phyloP scores from a whole-genome alignment of 2,113 vertebrate species.

The Lutjanus erythropterus region DNA sequence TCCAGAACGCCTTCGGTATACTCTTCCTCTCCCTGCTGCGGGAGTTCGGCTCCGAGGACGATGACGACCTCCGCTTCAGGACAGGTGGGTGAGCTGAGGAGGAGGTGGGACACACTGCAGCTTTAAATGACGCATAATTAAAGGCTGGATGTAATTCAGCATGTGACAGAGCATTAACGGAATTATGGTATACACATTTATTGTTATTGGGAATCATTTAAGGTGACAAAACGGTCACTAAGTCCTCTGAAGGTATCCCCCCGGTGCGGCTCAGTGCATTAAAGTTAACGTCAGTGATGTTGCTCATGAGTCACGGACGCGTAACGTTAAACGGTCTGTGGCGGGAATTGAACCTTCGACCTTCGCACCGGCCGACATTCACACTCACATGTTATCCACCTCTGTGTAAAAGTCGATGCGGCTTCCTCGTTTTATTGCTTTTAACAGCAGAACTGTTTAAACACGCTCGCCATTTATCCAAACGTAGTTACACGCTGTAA shows the following conservation, averaged over 20 bases:
- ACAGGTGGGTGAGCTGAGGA: slow-evolving; percentile 86
- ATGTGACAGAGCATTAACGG: no score
- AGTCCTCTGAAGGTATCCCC: no score
- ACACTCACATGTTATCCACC: neutral
- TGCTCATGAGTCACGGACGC: neutral
- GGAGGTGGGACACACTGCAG: neutral
- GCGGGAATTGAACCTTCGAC: neutral
- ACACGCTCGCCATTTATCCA: no score
- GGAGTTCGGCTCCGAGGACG: slow-evolving; percentile 86
- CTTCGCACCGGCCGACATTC: neutral
- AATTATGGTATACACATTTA: no score
- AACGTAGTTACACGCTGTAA: neutral
- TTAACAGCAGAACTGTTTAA: no score
- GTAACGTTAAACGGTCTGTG: neutral
- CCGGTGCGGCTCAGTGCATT: neutral
- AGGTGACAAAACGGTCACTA: no score
- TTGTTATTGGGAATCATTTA: no score
- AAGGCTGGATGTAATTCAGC: neutral
- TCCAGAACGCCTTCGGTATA: slow-evolving; percentile 96
- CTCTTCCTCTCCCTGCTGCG: slow-evolving; percentile 90
- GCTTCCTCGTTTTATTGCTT: no score
- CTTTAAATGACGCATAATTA: neutral
- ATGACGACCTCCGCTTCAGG: slow-evolving; percentile 88
- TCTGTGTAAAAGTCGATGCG: neutral
- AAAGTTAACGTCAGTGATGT: neutral